Evolutionary conservation across 2,797 vertebrate species (phyloP).

Genomic region (Xerus rutilus): DNA sequence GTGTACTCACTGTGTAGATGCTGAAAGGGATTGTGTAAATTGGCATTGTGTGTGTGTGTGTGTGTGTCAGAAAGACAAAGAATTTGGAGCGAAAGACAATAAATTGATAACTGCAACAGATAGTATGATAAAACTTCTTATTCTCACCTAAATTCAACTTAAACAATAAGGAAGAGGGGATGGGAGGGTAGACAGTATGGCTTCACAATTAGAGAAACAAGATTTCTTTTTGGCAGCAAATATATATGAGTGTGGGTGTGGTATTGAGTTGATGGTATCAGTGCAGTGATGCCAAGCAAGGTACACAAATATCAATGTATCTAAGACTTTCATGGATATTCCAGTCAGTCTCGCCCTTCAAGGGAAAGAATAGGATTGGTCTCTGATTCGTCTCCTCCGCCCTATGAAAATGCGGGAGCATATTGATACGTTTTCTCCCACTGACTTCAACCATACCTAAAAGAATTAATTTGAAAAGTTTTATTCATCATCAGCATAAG

Average conservation of each 20-base stretch:
- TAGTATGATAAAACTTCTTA: neutral
- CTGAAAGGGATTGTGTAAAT: neutral
- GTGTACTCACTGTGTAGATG: neutral
- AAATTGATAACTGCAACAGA: neutral
- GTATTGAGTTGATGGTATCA: neutral
- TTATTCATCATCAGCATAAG: neutral
- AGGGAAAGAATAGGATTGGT: neutral
- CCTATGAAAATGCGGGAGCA: neutral
- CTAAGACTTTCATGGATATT: neutral
- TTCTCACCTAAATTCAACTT: neutral
- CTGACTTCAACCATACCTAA: neutral
- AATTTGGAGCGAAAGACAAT: neutral
- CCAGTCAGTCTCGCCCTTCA: neutral
- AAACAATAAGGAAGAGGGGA: neutral
- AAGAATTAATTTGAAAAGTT: neutral
- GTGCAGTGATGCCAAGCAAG: neutral
- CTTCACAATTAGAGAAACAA: neutral
- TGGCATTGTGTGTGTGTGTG: neutral
- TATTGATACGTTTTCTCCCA: neutral
- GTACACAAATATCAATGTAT: neutral
- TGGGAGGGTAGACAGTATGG: neutral
- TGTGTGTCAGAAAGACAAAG: neutral
- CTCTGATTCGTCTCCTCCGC: neutral
- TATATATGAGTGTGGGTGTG: neutral
- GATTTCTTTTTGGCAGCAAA: neutral